These are phyloP conservation scores for Lathamus discolor DNA, from an alignment of 2,113 vertebrate genomes.

Conservation along the genomic window DNA sequence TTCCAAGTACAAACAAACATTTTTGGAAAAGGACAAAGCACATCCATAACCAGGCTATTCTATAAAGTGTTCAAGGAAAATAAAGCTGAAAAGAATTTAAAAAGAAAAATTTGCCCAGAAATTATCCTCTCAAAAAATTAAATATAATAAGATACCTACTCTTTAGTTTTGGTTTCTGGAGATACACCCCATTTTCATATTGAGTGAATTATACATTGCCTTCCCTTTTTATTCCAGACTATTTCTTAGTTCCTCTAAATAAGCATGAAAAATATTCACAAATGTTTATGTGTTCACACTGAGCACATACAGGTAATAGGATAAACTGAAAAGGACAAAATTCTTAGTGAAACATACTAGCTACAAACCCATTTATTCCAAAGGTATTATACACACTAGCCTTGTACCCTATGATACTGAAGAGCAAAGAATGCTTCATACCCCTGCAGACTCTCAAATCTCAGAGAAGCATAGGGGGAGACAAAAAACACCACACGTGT, in stretches of 20 bases:
- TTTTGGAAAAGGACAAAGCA: background rate
- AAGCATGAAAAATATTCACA: background rate
- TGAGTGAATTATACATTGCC: rapidly evolving
- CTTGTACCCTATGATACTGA: background rate
- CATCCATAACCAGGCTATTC: background rate
- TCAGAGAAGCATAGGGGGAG: background rate
- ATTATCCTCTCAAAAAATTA: background rate
- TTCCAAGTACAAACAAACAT: background rate
- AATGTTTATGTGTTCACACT: background rate
- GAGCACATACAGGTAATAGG: background rate
- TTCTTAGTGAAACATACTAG: background rate
- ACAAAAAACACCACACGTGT: background rate
- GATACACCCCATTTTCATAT: background rate
- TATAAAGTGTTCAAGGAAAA: background rate
- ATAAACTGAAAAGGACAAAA: background rate
- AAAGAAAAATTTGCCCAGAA: background rate
- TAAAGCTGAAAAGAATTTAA: background rate
- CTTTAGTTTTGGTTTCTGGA: background rate
- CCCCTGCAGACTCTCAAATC: background rate
- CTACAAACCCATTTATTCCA: background rate
- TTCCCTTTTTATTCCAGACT: background rate
- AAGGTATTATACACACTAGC: background rate
- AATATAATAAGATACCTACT: background rate
- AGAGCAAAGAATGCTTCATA: background rate
- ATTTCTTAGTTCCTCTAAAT: background rate